Evolutionary conservation across 2,888 invertebrate species (phyloP), one percentile per base, ranked within the genome.

Genomic region (Ditula angustiorana): DNA sequence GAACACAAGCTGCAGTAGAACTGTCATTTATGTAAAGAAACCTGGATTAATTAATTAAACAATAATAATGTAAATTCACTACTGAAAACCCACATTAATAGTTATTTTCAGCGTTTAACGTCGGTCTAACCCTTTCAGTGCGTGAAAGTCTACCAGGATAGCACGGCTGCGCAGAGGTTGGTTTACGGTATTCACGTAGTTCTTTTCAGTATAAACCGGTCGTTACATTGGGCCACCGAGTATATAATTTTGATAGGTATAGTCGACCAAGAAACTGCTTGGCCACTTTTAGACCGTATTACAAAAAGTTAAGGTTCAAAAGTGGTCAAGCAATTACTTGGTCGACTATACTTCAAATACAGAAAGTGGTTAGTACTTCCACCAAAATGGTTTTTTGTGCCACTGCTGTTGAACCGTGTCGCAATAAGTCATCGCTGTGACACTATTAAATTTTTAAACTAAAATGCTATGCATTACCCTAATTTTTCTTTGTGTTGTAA

Each of bases 71-170:
- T 2, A 23, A 60, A 28, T 11, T 19, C 8, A 44, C 13, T 26
- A 24, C 2, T 37, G 33, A 37, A 57, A 57, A 52, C 44, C 41
- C 23, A 41, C 23, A n/a, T 21, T 13, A 23, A 52, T 30, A n/a
- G 50, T 57, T 53, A n/a, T n/a, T 82, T 85, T 82, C 82, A 80
- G 80, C 70, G 70, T 69, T 82, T 80, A 80, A 79, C 70, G 69
- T 71, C 71, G 71, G 73, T 74, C 75, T 86, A 88, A 90, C 90
- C 90, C 90, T 90, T 90, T 87, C 86, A 84, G 85, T 87, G 87
- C 90, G 89, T 91, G 89, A 89, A 92, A 87, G 80, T 58, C 47
- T 79, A 74, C 80, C 69, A 85, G 89, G 87, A 71, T 13, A 46
- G 60, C 88, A 92, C 68, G 67, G 52, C 30, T 50, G 13, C 47